Evolutionary conservation across 2,113 vertebrate genomes (phyloP).

Genomic region (Periophthalmus modestus): DNA sequence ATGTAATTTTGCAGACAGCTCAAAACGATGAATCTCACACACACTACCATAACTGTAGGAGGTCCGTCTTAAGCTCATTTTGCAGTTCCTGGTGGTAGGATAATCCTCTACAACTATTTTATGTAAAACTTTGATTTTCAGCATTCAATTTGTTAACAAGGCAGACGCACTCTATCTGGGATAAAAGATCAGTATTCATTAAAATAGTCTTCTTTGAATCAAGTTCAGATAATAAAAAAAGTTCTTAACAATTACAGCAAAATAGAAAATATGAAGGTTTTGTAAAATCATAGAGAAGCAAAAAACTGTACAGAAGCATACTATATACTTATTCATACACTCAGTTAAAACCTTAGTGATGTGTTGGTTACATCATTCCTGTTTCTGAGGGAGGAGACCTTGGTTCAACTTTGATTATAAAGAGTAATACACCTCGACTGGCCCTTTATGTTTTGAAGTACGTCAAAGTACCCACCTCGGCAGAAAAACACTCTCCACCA

Average conservation of each 20-base stretch:
- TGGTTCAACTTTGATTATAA: neutral
- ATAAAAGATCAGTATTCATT: neutral
- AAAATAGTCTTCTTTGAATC: too few relatives aligned
- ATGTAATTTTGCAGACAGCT: conserved; percentile 36
- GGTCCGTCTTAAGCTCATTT: conserved; percentile 52
- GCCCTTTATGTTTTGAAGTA: neutral
- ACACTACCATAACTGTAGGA: conserved; percentile 27
- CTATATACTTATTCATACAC: neutral
- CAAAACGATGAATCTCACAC: conserved; percentile 13
- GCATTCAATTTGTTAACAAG: conserved; percentile 37
- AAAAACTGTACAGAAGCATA: neutral
- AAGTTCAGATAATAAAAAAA: neutral
- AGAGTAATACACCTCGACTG: neutral
- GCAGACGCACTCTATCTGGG: neutral
- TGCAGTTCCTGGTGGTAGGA: conserved; percentile 44
- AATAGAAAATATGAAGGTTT: too few relatives aligned
- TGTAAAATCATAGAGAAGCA: too few relatives aligned
- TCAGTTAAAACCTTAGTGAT: neutral
- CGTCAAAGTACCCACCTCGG: conserved; percentile 84
- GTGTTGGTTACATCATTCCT: conserved; percentile 16
- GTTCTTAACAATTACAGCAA: neutral
- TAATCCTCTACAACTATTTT: conserved; percentile 50
- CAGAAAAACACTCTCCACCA: conserved; percentile 97
- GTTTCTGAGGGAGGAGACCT: conserved; percentile 7
- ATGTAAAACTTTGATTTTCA: conserved; percentile 34